Evolutionary conservation across 2,888 invertebrate genomes (phyloP), one percentile per base, ranked within the genome.

Genomic region (Drosophila greeni): DNA sequence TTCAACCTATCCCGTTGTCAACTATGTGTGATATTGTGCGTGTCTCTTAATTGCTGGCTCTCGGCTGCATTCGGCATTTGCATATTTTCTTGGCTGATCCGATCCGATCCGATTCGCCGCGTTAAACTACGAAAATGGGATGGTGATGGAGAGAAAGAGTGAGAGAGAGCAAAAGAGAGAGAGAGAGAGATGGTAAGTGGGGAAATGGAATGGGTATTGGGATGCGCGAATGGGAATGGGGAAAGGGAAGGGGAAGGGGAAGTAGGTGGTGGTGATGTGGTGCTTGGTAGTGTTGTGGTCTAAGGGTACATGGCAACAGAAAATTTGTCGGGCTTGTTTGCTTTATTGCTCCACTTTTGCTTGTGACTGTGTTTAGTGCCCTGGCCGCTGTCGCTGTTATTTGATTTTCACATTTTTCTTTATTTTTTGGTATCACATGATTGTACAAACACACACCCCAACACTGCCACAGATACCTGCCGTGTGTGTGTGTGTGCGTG

Each of bases 401-500:
- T 83, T 85, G 84, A 85, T 83, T 84, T 83, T 83, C 82, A 85
- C 83, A 85, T 86, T 85, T 85, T 85, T 81, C 75, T 77, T 82
- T 76, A 73, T 79, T 71, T 79, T 71, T 84, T 66, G 70, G 79
- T 74, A 77, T 82, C 83, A 83, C 80, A 85, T 84, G 84, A 85
- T 82, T 74, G 70, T 76, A 84, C 72, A 67, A 61, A 77, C 70
- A 61, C 70, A 61, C 42, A 67, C 43, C 60, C 60, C 29, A 43
- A 34, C 52, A 72, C 47, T 36, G n/a, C 53, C n/a, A 61, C 45
- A 51, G 18, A 36, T 33, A 23, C 5, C 4, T 23, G 34, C 34
- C 59, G 20, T 20, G 20, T 20, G 20, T 20, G 18, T 29, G 40
- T 31, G 42, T 45, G 40, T 57, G 16, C 48, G 36, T 39, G 36